These are phyloP conservation scores for Paguma larvata DNA, from an alignment of 2,797 vertebrate species.

Conservation along the genomic window DNA sequence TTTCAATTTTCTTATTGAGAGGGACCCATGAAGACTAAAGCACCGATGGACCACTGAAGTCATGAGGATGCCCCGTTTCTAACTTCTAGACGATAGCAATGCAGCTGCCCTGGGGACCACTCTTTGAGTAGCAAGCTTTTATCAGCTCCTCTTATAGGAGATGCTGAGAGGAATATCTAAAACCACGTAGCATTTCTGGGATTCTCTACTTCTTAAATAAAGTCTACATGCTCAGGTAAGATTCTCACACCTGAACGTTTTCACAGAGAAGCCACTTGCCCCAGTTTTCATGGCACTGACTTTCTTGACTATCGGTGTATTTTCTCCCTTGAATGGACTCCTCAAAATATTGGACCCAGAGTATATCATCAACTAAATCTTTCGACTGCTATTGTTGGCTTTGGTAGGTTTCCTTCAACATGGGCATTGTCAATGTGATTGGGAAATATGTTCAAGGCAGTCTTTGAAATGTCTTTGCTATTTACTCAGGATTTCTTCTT, in stretches of 20 bases:
- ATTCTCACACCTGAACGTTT: not conserved
- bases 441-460: not conserved
- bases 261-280: not conserved
- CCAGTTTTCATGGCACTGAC: not conserved
- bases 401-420: not conserved
- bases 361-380: not conserved
- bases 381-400: not conserved
- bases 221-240: not conserved
- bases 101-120: not conserved
- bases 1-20: not conserved
- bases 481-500: slow-evolving; percentile 57
- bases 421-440: not conserved
- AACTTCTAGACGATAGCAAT: not conserved
- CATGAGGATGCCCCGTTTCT: not conserved
- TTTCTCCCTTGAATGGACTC: not conserved
- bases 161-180: not conserved
- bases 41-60: not conserved
- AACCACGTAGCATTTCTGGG: not conserved
- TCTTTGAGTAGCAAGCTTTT: not conserved
- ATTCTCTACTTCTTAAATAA: slow-evolving; percentile 1
- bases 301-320: not conserved
- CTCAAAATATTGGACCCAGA: not conserved
- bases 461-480: slow-evolving; percentile 33
- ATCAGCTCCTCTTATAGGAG: not conserved
- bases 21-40: not conserved